phyloP scores from a whole-genome alignment of 1,140 invertebrate species.

The Macrosteles quadrilineatus region DNA sequence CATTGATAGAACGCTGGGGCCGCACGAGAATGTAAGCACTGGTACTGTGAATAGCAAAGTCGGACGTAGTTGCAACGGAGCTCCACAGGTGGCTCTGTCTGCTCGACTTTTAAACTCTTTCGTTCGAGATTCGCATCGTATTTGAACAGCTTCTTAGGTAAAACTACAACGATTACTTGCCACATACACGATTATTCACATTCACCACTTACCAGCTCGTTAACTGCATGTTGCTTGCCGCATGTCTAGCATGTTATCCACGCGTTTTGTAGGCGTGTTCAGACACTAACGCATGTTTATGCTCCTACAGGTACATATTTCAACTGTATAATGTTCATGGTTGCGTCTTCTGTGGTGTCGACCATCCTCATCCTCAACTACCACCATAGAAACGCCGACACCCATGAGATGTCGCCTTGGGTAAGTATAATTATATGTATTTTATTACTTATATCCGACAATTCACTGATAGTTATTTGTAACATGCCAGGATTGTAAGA shows the following conservation, averaged over 20 bases:
- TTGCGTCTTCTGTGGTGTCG: conserved; percentile 97
- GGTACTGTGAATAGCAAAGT: neutral
- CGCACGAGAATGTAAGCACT: neutral
- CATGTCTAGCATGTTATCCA: neutral
- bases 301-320: conserved; percentile 90
- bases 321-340: conserved; percentile 99
- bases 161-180: too few species aligned
- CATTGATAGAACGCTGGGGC: neutral
- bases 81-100: neutral
- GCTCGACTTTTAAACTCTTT: too few species aligned
- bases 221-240: too few species aligned
- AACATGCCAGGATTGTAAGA: too few species aligned
- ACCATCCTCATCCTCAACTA: conserved; percentile 99
- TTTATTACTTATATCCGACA: neutral
- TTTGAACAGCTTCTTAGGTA: too few species aligned
- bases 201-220: too few species aligned
- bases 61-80: neutral
- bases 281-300: conserved; percentile 1
- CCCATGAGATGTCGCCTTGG: conserved; percentile 97
- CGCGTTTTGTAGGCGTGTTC: neutral
- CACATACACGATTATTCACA: too few species aligned
- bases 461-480: too few species aligned
- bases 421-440: conserved; percentile 74
- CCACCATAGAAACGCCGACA: conserved; percentile 97
- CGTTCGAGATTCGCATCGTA: too few species aligned